A percentile compares a stretch with the other conserved stretches of the same genome.
Evolutionary conservation across 1,140 invertebrate species (phyloP).

Genomic region (Notospermus geniculatus): DNA sequence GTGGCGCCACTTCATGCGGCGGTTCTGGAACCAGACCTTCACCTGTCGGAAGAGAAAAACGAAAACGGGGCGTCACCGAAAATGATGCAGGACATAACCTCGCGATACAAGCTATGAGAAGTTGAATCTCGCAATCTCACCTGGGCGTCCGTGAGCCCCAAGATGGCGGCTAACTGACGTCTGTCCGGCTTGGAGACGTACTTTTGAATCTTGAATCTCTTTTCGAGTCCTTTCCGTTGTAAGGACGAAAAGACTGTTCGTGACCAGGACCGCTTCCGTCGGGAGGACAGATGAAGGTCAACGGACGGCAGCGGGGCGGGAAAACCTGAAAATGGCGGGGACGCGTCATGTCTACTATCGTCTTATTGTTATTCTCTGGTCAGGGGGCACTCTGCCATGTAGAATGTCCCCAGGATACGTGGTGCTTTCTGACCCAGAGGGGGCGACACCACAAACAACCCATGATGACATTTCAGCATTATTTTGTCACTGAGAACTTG

Average conservation of each 20-base stretch:
- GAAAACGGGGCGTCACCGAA: neutral
- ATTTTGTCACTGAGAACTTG: no score
- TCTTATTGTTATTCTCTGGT: no score
- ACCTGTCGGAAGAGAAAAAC: conserved; percentile 41
- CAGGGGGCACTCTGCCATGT: no score
- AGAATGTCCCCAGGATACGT: no score
- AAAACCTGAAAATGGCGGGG: no score
- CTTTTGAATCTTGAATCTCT: conserved; percentile 94
- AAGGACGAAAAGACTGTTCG: conserved; percentile 88
- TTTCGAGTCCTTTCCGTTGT: conserved; percentile 90
- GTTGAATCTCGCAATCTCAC: conserved; percentile 44
- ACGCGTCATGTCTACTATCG: no score
- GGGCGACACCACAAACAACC: no score
- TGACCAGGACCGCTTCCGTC: conserved; percentile 87
- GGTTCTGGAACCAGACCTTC: conserved; percentile 56
- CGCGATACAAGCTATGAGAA: no score
- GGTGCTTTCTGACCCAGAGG: no score
- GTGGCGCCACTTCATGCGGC: conserved; percentile 54
- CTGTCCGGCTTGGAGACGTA: conserved; percentile 97
- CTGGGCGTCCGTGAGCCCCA: conserved; percentile 87
- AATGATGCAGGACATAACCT: no score
- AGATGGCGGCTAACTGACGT: conserved; percentile 90
- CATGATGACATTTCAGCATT: no score
- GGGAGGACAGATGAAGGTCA: conserved; percentile 40
- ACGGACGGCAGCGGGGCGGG: no score